Percentiles rank a stretch among this genome's conserved stretches.
Evolutionary conservation across 2,888 invertebrate genomes (phyloP).

Genomic region (Cepaea hortensis): DNA sequence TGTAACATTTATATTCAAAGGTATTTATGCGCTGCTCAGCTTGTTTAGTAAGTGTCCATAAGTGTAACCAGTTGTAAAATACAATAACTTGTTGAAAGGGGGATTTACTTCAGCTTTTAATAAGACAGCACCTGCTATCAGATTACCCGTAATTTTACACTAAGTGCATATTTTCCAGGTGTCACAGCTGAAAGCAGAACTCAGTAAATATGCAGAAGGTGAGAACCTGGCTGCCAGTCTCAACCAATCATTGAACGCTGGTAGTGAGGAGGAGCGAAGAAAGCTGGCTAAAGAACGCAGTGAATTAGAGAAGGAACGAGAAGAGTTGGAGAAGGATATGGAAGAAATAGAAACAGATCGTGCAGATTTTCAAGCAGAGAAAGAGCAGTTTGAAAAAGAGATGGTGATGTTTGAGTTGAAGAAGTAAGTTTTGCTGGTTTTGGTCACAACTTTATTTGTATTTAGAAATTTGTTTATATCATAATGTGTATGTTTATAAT

Average conservation of each 20-base stretch:
- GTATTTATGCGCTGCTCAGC: too few relatives aligned
- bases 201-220: constrained; percentile 39
- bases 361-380: constrained; percentile 47
- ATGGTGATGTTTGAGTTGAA: constrained; percentile 35
- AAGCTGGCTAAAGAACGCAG: constrained; percentile 41
- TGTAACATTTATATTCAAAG: too few relatives aligned
- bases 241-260: not conserved
- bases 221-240: constrained; percentile 10
- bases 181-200: constrained; percentile 49
- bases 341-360: constrained; percentile 57
- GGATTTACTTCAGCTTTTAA: too few relatives aligned
- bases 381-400: constrained; percentile 34
- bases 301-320: constrained; percentile 56
- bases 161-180: constrained; percentile 23
- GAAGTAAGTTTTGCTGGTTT: constrained; percentile 20
- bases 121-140: too few relatives aligned
- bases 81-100: too few relatives aligned
- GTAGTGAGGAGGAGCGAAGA: constrained; percentile 28
- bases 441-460: too few relatives aligned
- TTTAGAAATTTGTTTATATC: too few relatives aligned
- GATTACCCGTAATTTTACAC: too few relatives aligned
- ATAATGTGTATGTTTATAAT: too few relatives aligned
- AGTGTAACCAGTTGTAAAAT: too few relatives aligned
- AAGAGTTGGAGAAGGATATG: constrained; percentile 59
- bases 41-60: too few relatives aligned